Percentiles rank a stretch among this genome's conserved stretches.
phyloP scores from a whole-genome alignment of 2,888 invertebrate species.

The Bombylius major region DNA sequence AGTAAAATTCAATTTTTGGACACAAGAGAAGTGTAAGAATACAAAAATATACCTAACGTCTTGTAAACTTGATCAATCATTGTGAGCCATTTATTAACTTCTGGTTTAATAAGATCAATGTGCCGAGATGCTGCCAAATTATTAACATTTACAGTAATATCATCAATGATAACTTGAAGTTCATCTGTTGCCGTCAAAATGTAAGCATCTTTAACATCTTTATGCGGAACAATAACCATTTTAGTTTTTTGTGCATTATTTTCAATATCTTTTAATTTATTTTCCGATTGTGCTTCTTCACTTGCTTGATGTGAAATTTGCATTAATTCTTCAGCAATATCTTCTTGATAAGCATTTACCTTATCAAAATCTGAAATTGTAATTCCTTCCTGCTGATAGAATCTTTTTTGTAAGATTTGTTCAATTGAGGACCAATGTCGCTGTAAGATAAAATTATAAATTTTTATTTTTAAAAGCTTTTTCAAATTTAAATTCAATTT shows the following conservation, averaged over 20 bases:
- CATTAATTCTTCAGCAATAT: conserved; percentile 52
- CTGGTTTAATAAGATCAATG: conserved; percentile 68
- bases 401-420: conserved; percentile 55
- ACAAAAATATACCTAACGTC: conserved; percentile 52
- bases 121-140: conserved; percentile 79
- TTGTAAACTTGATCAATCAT: conserved; percentile 65
- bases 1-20: background rate
- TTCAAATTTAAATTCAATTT: too few relatives aligned
- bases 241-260: conserved; percentile 71
- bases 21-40: too few relatives aligned
- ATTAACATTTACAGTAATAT: conserved; percentile 72
- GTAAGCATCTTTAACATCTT: conserved; percentile 71
- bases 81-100: conserved; percentile 72
- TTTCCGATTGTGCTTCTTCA: conserved; percentile 73
- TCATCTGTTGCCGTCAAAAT: conserved; percentile 78
- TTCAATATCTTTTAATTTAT: conserved; percentile 69
- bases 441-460: conserved; percentile 12
- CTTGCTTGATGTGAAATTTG: conserved; percentile 81
- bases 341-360: conserved; percentile 57
- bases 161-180: conserved; percentile 67
- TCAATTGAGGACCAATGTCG: conserved; percentile 82
- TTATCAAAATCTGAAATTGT: conserved; percentile 57
- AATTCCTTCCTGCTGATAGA: conserved; percentile 53
- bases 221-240: conserved; percentile 62
- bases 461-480: background rate